Evolutionary conservation across 1,140 invertebrate genomes (phyloP).

Genomic region (Orussus abietinus): DNA sequence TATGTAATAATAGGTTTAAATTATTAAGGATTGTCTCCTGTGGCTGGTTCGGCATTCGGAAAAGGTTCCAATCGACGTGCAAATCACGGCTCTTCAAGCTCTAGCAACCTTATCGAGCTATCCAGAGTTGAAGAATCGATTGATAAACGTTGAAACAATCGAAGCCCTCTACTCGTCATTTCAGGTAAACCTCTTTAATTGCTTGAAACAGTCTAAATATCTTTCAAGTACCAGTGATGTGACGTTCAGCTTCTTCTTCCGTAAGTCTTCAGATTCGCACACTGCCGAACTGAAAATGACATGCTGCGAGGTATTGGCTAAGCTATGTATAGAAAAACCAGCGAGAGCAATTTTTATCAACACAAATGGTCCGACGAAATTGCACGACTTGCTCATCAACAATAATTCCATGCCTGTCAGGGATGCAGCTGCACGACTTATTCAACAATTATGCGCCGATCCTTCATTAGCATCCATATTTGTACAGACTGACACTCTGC

Average conservation of each 20-base stretch:
- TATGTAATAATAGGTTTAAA: not conserved
- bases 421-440: constrained; percentile 23
- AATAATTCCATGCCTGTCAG: constrained; percentile 25
- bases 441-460: constrained; percentile 32
- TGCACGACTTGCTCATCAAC: constrained; percentile 25
- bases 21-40: constrained; percentile 24
- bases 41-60: constrained; percentile 22
- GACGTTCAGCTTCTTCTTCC: not conserved
- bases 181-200: constrained; percentile 21
- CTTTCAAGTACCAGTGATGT: not conserved
- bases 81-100: constrained; percentile 21
- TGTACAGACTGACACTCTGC: constrained; percentile 30
- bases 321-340: constrained; percentile 17
- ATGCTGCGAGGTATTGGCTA: constrained; percentile 25
- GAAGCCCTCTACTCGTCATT: constrained; percentile 27
- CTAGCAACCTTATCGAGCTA: constrained; percentile 20
- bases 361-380: constrained; percentile 14
- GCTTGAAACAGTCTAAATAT: constrained; percentile 17
- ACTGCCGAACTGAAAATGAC: constrained; percentile 34
- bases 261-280: not conserved
- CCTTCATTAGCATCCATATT: constrained; percentile 23
- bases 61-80: constrained; percentile 23
- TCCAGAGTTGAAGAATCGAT: constrained; percentile 8
- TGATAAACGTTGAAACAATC: constrained; percentile 18
- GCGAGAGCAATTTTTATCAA: constrained; percentile 21